These are phyloP conservation scores for Chymomyza procnemis DNA, from an alignment of 2,888 invertebrate species.

Conservation along the genomic window DNA sequence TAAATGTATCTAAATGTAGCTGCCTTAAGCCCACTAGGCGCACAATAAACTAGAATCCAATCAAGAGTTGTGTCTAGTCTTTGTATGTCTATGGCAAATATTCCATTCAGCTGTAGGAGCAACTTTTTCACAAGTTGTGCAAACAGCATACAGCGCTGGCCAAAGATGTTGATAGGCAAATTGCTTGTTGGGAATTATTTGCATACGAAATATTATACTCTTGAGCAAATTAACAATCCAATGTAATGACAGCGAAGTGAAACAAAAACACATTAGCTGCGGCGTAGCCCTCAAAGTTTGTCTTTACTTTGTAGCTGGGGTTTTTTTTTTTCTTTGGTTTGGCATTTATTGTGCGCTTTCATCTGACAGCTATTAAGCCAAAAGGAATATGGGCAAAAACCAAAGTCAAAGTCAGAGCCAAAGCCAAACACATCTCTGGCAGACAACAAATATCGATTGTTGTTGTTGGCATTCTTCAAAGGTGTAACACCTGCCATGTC, in stretches of 20 bases:
- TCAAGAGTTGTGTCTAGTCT: conserved; percentile 4
- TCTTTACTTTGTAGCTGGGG: background rate
- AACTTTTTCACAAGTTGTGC: background rate
- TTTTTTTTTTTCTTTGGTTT: background rate
- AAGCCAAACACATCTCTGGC: background rate
- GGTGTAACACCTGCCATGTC: conserved; percentile 18
- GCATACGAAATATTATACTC: background rate
- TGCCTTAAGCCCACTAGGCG: conserved; percentile 44
- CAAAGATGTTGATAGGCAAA: background rate
- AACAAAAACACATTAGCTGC: background rate
- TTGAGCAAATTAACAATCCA: background rate
- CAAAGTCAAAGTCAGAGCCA: background rate
- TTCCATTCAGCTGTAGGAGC: background rate
- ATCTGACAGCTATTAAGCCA: conserved; percentile 3
- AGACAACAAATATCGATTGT: conserved; percentile 25
- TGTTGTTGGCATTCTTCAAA: conserved; percentile 8
- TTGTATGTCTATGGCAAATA: background rate
- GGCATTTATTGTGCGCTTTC: background rate
- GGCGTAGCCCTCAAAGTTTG: background rate
- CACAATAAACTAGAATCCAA: conserved; percentile 25
- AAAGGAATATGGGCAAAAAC: too few relatives aligned
- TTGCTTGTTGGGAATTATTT: background rate
- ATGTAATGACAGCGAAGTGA: background rate
- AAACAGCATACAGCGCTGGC: background rate
- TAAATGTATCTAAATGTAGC: too few relatives aligned